Conservation (phyloP, 2,113 vertebrate genomes). For the Dryoscopus gambensis region DNA sequence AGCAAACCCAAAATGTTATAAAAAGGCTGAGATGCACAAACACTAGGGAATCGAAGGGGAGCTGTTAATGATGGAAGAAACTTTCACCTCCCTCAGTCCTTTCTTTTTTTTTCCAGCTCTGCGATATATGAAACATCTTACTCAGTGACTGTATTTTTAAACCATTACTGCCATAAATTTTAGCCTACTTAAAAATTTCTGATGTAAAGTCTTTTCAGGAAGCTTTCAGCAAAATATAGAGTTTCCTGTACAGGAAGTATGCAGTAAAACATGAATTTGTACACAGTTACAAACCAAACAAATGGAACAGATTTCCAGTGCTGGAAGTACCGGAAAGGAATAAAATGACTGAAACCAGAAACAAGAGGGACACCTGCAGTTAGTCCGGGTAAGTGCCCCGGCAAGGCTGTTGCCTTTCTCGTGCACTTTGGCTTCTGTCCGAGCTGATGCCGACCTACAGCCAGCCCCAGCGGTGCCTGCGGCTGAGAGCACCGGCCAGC, state of each 20-base stretch:
- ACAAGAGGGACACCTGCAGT: constrained; percentile 48
- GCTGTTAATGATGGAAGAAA: background rate
- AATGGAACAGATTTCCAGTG: background rate
- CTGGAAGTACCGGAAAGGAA: background rate
- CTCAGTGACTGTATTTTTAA: background rate
- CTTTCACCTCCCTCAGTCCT: background rate
- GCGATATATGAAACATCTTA: background rate
- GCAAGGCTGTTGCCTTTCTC: background rate
- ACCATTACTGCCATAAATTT: background rate
- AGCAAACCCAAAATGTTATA: background rate
- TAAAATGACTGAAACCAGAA: background rate
- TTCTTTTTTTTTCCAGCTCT: background rate
- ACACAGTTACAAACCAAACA: background rate
- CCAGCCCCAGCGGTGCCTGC: fast-evolving
- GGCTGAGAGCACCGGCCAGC: background rate
- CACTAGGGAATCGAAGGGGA: background rate
- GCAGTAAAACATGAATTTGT: background rate
- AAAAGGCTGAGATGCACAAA: background rate
- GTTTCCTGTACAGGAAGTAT: background rate
- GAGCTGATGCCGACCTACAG: background rate
- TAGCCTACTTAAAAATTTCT: background rate
- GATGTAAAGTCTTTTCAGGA: background rate
- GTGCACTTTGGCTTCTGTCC: background rate
- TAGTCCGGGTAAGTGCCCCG: background rate
- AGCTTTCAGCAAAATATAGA: background rate